phyloP scores from a whole-genome alignment of 2,797 vertebrate species.

The Gorsachius magnificus region DNA sequence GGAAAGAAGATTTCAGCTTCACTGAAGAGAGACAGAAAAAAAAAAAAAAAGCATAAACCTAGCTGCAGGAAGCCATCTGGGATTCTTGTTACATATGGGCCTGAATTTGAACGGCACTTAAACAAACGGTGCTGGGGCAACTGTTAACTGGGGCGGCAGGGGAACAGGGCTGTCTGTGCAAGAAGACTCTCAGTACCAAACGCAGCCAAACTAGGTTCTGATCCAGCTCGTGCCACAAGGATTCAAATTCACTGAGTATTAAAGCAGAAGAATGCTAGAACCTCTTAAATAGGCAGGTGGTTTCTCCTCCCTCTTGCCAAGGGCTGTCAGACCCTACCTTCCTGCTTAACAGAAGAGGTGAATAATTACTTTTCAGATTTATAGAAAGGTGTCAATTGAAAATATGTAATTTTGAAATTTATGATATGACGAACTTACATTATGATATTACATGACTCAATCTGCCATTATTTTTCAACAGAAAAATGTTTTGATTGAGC shows the following conservation, averaged over 20 bases:
- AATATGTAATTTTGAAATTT: neutral
- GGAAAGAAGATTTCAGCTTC: constrained; percentile 32
- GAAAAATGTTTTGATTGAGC: neutral
- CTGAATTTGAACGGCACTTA: neutral
- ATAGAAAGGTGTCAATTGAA: neutral
- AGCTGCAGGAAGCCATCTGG: neutral
- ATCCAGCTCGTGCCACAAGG: neutral
- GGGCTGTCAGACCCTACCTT: neutral
- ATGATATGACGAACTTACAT: neutral
- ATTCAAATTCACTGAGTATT: neutral
- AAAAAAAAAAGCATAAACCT: neutral
- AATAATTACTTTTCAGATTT: neutral
- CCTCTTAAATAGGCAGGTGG: neutral
- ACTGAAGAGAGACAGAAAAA: neutral
- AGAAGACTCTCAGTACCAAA: neutral
- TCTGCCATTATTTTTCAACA: neutral
- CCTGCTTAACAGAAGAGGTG: neutral
- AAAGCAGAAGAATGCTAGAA: neutral
- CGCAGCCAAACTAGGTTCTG: neutral
- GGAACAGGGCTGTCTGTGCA: neutral
- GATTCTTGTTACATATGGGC: neutral
- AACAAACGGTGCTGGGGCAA: neutral
- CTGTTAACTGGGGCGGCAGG: too few species aligned
- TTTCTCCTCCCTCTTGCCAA: neutral
- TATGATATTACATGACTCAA: neutral